These are phyloP conservation scores for Spermophilus dauricus DNA, from an alignment of 2,113 vertebrate species.

Conservation along the genomic window DNA sequence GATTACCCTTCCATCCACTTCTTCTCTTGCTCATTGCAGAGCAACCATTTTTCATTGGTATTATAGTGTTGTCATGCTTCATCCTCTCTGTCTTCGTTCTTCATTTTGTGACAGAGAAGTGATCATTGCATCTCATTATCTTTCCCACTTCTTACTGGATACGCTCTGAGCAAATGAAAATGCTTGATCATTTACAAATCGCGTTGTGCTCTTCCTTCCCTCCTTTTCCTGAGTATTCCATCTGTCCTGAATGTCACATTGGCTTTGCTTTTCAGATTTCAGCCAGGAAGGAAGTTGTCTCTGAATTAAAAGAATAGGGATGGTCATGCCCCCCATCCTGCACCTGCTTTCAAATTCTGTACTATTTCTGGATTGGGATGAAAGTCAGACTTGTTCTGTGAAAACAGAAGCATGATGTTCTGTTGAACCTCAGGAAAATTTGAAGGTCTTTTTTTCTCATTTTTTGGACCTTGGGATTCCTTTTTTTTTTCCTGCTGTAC, in stretches of 20 bases:
- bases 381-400: background rate
- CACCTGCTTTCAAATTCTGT: background rate
- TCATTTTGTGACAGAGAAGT: constrained; percentile 9
- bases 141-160: background rate
- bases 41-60: background rate
- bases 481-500: constrained; percentile 25
- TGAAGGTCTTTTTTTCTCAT: background rate
- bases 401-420: background rate
- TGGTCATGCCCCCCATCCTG: background rate
- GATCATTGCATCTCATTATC: background rate
- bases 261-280: constrained; percentile 30
- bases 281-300: background rate
- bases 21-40: background rate
- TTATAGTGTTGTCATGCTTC: background rate
- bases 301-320: background rate
- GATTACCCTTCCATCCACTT: background rate
- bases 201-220: background rate
- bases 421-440: constrained; percentile 8
- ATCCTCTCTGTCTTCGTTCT: background rate
- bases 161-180: constrained; percentile 1
- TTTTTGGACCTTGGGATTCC: background rate
- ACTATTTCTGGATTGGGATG: constrained; percentile 13
- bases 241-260: background rate
- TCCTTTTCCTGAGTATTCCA: background rate
- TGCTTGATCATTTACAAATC: background rate